Base-by-base conservation (phyloP, 2,888 invertebrate genomes). In the Pyrrhia umbra region DNA sequence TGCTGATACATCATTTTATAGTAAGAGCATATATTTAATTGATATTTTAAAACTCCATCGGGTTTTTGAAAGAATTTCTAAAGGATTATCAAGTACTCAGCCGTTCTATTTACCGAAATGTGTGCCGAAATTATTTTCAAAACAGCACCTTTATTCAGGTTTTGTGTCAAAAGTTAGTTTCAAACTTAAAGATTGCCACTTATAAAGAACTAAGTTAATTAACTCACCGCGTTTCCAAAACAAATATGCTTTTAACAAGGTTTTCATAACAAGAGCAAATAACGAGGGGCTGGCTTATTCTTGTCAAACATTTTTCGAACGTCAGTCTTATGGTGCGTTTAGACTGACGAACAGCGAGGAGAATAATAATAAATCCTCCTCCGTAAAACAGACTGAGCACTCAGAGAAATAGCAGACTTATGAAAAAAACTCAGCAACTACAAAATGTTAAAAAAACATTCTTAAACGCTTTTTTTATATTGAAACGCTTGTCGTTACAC, bases 281-380 rank as follows among this genome's bases (percentile, higher is more conserved):
- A 71, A 67, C 45, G 45, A 74, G 50, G 42, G 68, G 40, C 25
- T 51, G 65, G 54, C 55, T 68, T 75, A 61, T 75, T 75, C 62
- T 73, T 74, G 56, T 62, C 66, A 65, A 75, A 64, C 49, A 75
- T 71, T 77, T 75, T 76, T 65, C 43, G 47, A 70, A 74, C 59
- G 62, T 56, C 68, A 65, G 60, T 63, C 40, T 64, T 50, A 59
- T 47, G 56, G 15, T 20, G 45, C 50, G 10, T 39, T 47, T 25
- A 30, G 9, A 45, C 45, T 8, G 23, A 45, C 9, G n/a, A n/a
- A 13, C 34, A 34, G 34, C 6, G n/a, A 8, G 15, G 21, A 23
- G 23, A 43, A 34, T 13, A 34, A 34, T 34, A 34, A 34, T 34
- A 34, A 34, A 34, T 34, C n/a, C n/a, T 34, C 34, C n/a, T 34